phyloP scores from a whole-genome alignment of 1,140 invertebrate genomes.

The Maniola jurtina region DNA sequence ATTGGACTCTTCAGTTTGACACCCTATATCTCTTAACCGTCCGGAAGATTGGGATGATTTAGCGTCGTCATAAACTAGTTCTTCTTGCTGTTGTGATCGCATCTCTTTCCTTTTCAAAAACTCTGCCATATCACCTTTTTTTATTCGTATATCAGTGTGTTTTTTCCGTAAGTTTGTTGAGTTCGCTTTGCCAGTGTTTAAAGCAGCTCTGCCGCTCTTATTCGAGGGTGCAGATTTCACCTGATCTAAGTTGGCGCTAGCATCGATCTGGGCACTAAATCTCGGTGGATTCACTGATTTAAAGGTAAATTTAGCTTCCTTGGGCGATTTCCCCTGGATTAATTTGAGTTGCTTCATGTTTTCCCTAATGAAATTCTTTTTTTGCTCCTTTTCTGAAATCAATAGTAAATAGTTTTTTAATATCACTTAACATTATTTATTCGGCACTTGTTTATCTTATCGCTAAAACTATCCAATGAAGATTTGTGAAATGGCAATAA shows the following conservation, averaged over 20 bases:
- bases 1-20: slow-evolving; percentile 68
- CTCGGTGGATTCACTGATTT: slow-evolving; percentile 50
- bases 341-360: slow-evolving; percentile 79
- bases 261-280: slow-evolving; percentile 35
- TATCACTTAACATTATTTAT: too few relatives aligned
- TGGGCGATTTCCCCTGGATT: slow-evolving; percentile 73
- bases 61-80: slow-evolving; percentile 43
- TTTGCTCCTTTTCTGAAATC: slow-evolving; percentile 76
- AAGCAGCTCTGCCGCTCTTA: slow-evolving; percentile 53
- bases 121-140: slow-evolving; percentile 74
- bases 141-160: slow-evolving; percentile 54
- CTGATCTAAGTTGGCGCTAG: slow-evolving; percentile 46
- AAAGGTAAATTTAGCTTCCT: slow-evolving; percentile 61
- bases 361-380: slow-evolving; percentile 80
- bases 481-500: too few relatives aligned
- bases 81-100: slow-evolving; percentile 41
- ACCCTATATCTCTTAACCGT: slow-evolving; percentile 59
- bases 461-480: too few relatives aligned
- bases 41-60: slow-evolving; percentile 53
- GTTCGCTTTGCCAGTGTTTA: slow-evolving; percentile 53
- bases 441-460: too few relatives aligned
- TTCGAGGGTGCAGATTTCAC: slow-evolving; percentile 66
- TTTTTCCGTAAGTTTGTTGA: slow-evolving; percentile 50
- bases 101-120: slow-evolving; percentile 67
- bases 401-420: too few relatives aligned